A percentile compares a stretch with the other conserved stretches of the same genome.
phyloP scores from a whole-genome alignment of 2,797 vertebrate genomes.

The Myotis planiceps region DNA sequence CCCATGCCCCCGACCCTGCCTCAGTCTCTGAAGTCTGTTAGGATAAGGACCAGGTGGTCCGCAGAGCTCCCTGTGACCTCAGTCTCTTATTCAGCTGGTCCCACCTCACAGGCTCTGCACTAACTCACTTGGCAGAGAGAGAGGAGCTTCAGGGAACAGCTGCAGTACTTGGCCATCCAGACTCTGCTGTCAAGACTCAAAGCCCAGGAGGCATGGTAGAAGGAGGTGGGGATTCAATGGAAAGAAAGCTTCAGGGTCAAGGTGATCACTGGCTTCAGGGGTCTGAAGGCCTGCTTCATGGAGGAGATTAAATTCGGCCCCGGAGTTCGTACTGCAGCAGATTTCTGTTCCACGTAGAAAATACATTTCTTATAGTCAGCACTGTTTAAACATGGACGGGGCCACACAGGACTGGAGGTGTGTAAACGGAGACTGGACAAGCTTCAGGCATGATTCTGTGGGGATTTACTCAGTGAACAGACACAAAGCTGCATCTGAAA shows the following conservation, averaged over 20 bases:
- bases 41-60: background rate
- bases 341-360: background rate
- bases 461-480: background rate
- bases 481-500: background rate
- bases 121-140: background rate
- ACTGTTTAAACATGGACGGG: background rate
- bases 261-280: background rate
- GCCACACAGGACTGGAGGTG: background rate
- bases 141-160: background rate
- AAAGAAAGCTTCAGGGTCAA: background rate
- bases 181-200: background rate
- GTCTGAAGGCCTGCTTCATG: background rate
- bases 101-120: background rate
- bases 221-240: background rate
- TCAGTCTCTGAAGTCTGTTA: background rate
- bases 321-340: background rate
- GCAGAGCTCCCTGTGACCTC: background rate
- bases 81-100: background rate
- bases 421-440: background rate
- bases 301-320: background rate
- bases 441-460: background rate
- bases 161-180: background rate
- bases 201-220: background rate
- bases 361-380: background rate
- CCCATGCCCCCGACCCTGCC: fast-evolving